Conservation (phyloP, 2,113 vertebrate species). For the Myiagra hebetior region DNA sequence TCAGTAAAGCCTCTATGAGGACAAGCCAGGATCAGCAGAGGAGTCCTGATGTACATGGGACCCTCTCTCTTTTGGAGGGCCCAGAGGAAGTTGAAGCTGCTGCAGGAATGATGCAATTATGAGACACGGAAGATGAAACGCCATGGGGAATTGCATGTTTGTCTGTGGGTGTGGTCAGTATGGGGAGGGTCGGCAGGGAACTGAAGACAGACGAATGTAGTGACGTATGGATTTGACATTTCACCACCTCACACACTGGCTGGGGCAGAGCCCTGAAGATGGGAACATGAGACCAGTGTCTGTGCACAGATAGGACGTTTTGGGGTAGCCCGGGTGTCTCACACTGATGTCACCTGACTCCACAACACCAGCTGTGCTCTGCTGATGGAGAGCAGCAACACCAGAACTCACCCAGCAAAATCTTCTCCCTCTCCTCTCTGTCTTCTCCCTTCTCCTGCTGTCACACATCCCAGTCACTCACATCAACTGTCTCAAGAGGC, state of each 20-base stretch:
- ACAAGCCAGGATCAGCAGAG: neutral
- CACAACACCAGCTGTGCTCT: neutral
- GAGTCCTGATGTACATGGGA: neutral
- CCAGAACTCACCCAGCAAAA: neutral
- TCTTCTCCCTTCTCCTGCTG: neutral
- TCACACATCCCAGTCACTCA: neutral
- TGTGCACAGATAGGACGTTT: fast-evolving
- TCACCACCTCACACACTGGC: neutral
- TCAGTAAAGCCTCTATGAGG: neutral
- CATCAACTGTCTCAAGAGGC: neutral
- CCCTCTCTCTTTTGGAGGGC: neutral
- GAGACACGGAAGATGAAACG: neutral
- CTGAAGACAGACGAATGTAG: neutral
- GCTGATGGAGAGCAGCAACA: neutral
- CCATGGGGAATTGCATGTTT: fast-evolving
- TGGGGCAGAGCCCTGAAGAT: neutral
- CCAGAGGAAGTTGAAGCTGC: neutral
- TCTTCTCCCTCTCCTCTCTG: neutral
- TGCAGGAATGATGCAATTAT: neutral
- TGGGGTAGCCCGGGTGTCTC: neutral
- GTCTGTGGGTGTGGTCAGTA: neutral
- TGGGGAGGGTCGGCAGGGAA: neutral
- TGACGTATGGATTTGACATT: neutral
- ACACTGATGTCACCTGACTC: neutral
- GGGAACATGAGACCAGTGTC: neutral